phyloP scores from a whole-genome alignment of 2,888 invertebrate genomes.

The Ichneumon xanthorius region DNA sequence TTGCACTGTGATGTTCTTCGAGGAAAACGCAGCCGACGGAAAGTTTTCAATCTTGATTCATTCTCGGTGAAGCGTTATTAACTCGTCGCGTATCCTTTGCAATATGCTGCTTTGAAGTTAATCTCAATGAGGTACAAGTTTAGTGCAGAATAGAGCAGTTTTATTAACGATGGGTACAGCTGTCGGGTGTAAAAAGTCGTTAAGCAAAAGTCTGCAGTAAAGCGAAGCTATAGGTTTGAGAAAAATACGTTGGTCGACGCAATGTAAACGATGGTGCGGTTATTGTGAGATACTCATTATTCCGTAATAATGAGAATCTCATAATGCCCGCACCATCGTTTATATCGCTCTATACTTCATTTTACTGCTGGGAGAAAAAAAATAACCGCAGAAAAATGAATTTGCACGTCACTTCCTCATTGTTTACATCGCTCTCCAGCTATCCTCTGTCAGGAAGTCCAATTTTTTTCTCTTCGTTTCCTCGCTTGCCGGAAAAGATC shows the following conservation, averaged over 20 bases:
- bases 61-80: constrained; percentile 4
- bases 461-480: neutral
- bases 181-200: neutral
- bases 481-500: neutral
- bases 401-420: neutral
- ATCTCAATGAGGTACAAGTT: neutral
- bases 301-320: neutral
- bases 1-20: neutral
- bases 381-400: neutral
- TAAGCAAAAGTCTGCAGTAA: neutral
- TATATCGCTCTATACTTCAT: neutral
- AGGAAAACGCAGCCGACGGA: neutral
- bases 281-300: neutral
- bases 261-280: neutral
- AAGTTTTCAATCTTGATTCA: constrained; percentile 5
- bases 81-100: neutral
- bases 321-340: neutral
- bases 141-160: neutral
- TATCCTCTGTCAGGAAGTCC: neutral
- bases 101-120: neutral
- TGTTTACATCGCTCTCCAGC: neutral
- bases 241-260: neutral
- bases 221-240: neutral
- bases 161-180: neutral
- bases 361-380: no score